These are phyloP conservation scores for Punctoribates punctum DNA, from an alignment of 2,888 invertebrate genomes.

Conservation along the genomic window DNA sequence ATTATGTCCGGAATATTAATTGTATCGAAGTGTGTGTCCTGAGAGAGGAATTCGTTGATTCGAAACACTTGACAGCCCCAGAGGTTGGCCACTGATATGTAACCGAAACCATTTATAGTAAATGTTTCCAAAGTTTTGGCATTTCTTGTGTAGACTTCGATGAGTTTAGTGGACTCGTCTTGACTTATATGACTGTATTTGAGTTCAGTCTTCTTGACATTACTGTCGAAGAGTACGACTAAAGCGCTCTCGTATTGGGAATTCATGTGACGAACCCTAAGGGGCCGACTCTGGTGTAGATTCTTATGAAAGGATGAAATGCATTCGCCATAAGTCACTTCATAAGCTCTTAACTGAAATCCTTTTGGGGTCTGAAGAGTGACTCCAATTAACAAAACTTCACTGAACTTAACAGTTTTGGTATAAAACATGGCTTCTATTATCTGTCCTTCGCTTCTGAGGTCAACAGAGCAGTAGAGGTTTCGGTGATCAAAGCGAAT, in stretches of 20 bases:
- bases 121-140: slow-evolving; percentile 43
- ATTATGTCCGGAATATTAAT: not conserved
- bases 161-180: not conserved
- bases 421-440: slow-evolving; percentile 40
- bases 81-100: slow-evolving; percentile 40
- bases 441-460: slow-evolving; percentile 31
- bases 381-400: not conserved
- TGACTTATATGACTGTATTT: not conserved
- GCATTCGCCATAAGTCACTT: slow-evolving; percentile 11
- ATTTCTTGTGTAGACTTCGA: not conserved
- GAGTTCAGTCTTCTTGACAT: not conserved
- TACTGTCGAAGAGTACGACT: not conserved
- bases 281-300: not conserved
- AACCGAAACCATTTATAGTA: slow-evolving; percentile 43
- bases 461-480: not conserved
- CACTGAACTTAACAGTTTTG: slow-evolving; percentile 1
- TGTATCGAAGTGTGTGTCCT: slow-evolving; percentile 35
- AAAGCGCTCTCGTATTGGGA: slow-evolving; percentile 8
- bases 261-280: not conserved
- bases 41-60: slow-evolving; percentile 38
- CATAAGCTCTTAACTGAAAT: not conserved
- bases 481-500: not conserved
- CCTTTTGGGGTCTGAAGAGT: not conserved
- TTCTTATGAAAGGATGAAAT: not conserved
- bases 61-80: slow-evolving; percentile 40